Percentiles rank a stretch among this genome's conserved stretches.
Evolutionary conservation across 2,113 vertebrate species (phyloP).

Genomic region (Dipodomys spectabilis): DNA sequence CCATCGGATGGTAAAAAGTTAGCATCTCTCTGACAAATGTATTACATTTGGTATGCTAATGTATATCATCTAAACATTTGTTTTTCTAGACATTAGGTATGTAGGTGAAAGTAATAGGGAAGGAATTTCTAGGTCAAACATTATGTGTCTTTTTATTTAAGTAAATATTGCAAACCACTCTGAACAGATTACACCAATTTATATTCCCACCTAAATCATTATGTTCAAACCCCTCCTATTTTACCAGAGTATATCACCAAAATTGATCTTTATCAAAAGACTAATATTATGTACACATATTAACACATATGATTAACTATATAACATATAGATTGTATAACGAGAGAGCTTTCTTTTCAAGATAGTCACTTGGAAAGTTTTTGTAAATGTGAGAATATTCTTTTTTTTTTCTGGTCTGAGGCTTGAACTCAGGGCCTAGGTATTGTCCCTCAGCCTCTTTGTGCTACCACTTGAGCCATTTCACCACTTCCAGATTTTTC

Average conservation of each 20-base stretch:
- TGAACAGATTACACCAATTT: background rate
- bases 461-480: too few relatives aligned
- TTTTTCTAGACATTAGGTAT: slow-evolving; percentile 23
- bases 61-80: background rate
- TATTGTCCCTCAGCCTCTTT: too few relatives aligned
- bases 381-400: background rate
- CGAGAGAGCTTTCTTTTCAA: background rate
- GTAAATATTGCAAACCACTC: background rate
- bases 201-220: background rate
- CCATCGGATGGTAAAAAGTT: background rate
- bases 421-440: too few relatives aligned
- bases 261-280: background rate
- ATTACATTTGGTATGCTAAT: background rate
- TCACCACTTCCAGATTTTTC: too few relatives aligned
- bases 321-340: background rate
- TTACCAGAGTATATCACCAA: background rate
- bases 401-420: too few relatives aligned
- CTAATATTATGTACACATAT: too few relatives aligned
- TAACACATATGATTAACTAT: too few relatives aligned
- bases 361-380: background rate
- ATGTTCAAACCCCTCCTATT: background rate
- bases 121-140: background rate
- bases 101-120: background rate
- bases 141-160: background rate
- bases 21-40: background rate